A percentile compares a stretch with the other conserved stretches of the same genome.
Conservation (phyloP, 2,113 vertebrate genomes). For the Campylorhamphus procurvoides region DNA sequence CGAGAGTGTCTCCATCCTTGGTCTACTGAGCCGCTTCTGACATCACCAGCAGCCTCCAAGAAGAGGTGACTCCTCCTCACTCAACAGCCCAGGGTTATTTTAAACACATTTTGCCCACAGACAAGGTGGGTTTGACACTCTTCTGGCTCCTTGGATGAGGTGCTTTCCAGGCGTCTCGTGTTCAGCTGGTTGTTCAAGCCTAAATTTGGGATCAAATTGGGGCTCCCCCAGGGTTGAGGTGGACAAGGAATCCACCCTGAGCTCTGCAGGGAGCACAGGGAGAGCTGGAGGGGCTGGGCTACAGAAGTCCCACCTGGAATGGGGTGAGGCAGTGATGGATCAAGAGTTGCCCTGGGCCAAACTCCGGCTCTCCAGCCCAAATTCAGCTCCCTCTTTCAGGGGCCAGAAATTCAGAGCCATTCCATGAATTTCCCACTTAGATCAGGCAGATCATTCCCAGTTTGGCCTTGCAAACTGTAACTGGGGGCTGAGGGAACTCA, state of each 20-base stretch:
- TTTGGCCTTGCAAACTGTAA: background rate
- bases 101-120: rapidly evolving
- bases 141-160: background rate
- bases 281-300: background rate
- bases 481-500: background rate
- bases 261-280: background rate
- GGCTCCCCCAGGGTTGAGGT: background rate
- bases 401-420: background rate
- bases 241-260: background rate
- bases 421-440: background rate
- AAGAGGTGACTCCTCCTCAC: background rate
- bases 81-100: rapidly evolving
- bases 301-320: background rate
- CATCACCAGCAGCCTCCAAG: background rate
- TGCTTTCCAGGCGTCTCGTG: rapidly evolving
- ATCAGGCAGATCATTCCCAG: background rate
- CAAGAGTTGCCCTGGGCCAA: background rate
- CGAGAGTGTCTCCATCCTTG: background rate
- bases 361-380: background rate
- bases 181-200: background rate
- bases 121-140: rapidly evolving
- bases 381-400: background rate
- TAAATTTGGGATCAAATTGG: background rate
- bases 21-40: background rate
- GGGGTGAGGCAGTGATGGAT: background rate